phyloP scores from a whole-genome alignment of 1,140 invertebrate species.

The Halyomorpha halys region DNA sequence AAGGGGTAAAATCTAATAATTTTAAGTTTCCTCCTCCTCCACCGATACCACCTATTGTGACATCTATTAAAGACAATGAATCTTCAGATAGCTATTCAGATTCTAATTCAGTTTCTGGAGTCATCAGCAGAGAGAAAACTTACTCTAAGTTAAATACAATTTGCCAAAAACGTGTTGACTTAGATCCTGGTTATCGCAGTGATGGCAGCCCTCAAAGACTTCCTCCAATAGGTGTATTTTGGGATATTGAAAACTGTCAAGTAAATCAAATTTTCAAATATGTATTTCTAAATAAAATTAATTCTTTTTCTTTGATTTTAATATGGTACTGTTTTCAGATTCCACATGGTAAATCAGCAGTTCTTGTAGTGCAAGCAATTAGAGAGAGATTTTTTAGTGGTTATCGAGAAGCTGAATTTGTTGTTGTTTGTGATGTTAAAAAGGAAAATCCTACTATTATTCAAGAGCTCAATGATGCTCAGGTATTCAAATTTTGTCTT shows the following conservation, averaged over 20 bases:
- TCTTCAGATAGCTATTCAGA: conserved; percentile 7
- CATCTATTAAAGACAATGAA: neutral
- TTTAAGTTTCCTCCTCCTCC: conserved; percentile 14
- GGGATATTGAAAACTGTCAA: conserved; percentile 77
- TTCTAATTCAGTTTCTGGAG: neutral
- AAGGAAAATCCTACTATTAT: conserved; percentile 68
- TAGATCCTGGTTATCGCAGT: conserved; percentile 24
- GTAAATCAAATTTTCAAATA: conserved; percentile 43
- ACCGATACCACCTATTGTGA: neutral
- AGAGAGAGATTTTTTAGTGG: conserved; percentile 64
- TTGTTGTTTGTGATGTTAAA: conserved; percentile 54
- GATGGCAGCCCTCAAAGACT: conserved; percentile 31
- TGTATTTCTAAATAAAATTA: neutral
- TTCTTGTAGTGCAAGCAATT: conserved; percentile 64
- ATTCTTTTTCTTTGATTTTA: conserved; percentile 75
- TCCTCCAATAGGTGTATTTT: conserved; percentile 77
- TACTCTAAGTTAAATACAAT: neutral
- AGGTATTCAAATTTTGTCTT: conserved; percentile 44
- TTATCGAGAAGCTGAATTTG: conserved; percentile 75
- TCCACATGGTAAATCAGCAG: conserved; percentile 67
- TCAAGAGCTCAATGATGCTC: conserved; percentile 77
- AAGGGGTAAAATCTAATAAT: neutral
- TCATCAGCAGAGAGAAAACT: neutral
- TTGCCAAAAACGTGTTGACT: neutral
- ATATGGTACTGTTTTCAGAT: conserved; percentile 43